These are phyloP conservation scores for Hippasteria phrygiana DNA, from an alignment of 53 echinoderm and acorn worm genomes.

Conservation along the genomic window DNA sequence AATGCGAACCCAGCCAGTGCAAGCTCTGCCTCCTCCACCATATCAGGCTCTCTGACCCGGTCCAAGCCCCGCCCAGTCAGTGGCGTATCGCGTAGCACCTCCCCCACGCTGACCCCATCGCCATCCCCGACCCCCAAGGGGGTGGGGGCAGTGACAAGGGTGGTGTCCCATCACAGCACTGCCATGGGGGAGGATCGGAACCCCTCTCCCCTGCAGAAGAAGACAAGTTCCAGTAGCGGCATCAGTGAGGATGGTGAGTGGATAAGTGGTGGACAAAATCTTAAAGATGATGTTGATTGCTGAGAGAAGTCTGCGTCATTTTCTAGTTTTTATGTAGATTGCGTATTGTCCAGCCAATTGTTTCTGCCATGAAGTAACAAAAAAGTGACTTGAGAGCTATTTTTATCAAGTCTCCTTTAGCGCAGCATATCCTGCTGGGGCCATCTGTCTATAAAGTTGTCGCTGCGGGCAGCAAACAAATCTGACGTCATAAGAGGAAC, in stretches of 20 bases:
- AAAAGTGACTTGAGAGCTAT: no score
- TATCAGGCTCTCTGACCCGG: slow-evolving; percentile 72
- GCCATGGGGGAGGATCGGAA: neutral
- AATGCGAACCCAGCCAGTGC: slow-evolving; percentile 49
- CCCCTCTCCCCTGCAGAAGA: slow-evolving; percentile 53
- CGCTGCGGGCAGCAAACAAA: no score
- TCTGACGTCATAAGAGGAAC: no score
- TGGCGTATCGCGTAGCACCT: slow-evolving; percentile 81
- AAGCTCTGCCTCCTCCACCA: slow-evolving; percentile 85
- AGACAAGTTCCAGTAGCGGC: slow-evolving; percentile 85
- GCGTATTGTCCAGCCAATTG: no score
- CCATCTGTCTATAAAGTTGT: no score
- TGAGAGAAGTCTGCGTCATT: no score
- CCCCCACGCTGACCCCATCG: slow-evolving; percentile 94
- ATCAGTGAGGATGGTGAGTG: slow-evolving; percentile 97
- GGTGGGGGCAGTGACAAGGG: slow-evolving; percentile 30
- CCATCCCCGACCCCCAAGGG: slow-evolving; percentile 80
- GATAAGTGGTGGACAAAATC: neutral
- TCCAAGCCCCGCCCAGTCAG: slow-evolving; percentile 60
- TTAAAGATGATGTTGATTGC: no score
- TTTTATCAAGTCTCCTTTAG: no score
- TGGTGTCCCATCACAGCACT: slow-evolving; percentile 39
- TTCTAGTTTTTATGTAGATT: no score
- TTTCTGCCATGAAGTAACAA: no score
- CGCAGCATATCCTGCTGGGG: no score